phyloP scores from a whole-genome alignment of 1,140 invertebrate genomes.

The Sinonovacula constricta region DNA sequence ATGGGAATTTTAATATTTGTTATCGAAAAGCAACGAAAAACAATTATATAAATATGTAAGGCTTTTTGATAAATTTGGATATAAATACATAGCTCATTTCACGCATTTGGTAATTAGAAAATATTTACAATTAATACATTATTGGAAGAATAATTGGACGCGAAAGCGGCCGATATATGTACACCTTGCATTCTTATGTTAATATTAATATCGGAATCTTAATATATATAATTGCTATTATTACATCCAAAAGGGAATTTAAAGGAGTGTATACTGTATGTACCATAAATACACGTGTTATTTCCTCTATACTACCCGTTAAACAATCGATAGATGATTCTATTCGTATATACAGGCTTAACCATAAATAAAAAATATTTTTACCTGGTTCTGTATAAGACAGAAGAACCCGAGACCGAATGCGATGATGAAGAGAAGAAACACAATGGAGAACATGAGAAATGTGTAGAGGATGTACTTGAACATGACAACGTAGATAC shows the following conservation, averaged over 20 bases:
- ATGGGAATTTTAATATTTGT: too few species aligned
- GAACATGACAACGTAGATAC: conserved; percentile 82
- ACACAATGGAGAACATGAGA: conserved; percentile 79
- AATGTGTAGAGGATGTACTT: conserved; percentile 80
- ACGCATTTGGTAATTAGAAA: too few species aligned
- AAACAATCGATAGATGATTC: not conserved
- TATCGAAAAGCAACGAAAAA: too few species aligned
- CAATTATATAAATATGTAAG: too few species aligned
- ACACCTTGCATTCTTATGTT: not conserved
- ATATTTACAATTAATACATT: too few species aligned
- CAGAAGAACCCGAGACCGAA: conserved; percentile 79
- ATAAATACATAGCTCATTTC: too few species aligned
- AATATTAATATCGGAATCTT: not conserved
- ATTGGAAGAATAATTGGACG: too few species aligned
- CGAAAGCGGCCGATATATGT: too few species aligned
- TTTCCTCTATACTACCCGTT: not conserved
- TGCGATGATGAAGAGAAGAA: conserved; percentile 80
- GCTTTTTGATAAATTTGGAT: too few species aligned
- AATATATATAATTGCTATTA: not conserved
- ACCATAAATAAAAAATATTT: not conserved
- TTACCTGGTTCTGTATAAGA: conserved; percentile 77
- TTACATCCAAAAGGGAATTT: not conserved
- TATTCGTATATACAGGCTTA: not conserved
- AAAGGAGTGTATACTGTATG: not conserved
- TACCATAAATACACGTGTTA: not conserved